Conservation (phyloP, 2,113 vertebrate genomes). For the Corythornis vintsioides region DNA sequence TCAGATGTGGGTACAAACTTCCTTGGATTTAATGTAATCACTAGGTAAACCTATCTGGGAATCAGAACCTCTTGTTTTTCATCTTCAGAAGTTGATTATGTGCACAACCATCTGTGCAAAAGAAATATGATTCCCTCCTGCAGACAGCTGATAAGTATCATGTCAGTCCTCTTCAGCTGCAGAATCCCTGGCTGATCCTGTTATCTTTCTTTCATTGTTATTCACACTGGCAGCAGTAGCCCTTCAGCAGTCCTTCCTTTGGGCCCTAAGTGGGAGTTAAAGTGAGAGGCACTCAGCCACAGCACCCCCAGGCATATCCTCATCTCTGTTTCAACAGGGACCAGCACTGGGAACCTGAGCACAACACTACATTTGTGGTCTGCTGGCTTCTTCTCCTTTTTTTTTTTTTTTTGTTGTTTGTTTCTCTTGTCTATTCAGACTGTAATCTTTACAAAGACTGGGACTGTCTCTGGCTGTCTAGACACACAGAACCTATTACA, state of each 20-base stretch:
- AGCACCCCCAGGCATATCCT: neutral
- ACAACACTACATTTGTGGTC: slow-evolving; percentile 54
- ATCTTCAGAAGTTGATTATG: neutral
- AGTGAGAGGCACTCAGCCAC: neutral
- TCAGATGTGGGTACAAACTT: neutral
- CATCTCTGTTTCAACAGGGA: neutral
- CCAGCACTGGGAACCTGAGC: slow-evolving; percentile 34
- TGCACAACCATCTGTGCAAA: neutral
- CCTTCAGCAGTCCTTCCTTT: neutral
- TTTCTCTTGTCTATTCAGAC: slow-evolving; percentile 62
- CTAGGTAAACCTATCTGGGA: neutral
- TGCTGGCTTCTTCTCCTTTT: slow-evolving; percentile 55
- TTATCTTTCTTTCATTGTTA: slow-evolving; percentile 22
- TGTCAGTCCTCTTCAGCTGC: neutral
- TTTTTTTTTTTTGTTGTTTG: neutral
- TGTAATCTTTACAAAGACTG: slow-evolving; percentile 55
- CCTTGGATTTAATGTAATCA: neutral
- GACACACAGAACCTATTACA: slow-evolving; percentile 57
- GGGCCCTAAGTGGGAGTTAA: neutral
- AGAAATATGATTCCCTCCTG: slow-evolving; percentile 14
- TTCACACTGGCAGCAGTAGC: slow-evolving; percentile 9
- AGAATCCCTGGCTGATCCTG: slow-evolving; percentile 36
- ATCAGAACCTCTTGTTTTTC: slow-evolving; percentile 2
- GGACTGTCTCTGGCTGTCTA: slow-evolving; percentile 56
- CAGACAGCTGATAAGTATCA: slow-evolving; percentile 42